These are phyloP conservation scores for Vulpes ferrilata DNA, from an alignment of 2,113 vertebrate species.

Conservation along the genomic window DNA sequence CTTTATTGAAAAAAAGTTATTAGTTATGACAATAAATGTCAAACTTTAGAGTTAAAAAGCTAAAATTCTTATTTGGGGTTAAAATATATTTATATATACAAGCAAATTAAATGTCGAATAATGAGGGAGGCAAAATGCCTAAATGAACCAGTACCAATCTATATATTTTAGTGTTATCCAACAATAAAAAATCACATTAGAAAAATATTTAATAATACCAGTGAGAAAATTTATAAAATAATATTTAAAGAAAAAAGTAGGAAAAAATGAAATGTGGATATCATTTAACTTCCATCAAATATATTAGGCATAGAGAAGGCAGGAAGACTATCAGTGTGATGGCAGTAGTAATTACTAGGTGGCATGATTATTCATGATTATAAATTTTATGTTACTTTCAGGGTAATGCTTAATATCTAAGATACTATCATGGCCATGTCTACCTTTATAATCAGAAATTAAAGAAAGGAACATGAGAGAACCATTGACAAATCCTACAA, in stretches of 20 bases:
- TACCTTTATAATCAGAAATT: conserved; percentile 35
- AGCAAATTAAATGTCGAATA: background rate
- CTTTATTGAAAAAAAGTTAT: background rate
- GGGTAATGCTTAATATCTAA: background rate
- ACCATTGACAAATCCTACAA: background rate
- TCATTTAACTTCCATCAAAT: conserved; percentile 21
- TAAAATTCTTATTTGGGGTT: conserved; percentile 17
- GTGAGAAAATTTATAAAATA: background rate
- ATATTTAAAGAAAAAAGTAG: background rate
- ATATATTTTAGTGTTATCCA: background rate
- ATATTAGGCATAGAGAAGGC: background rate
- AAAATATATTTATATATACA: conserved; percentile 38
- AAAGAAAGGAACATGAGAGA: background rate
- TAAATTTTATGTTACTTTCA: conserved; percentile 50
- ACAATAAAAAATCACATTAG: background rate
- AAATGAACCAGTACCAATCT: background rate
- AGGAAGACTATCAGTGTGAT: background rate
- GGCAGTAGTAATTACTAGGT: background rate
- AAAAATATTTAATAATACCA: background rate
- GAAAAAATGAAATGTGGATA: background rate
- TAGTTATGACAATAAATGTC: background rate
- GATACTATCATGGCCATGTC: background rate
- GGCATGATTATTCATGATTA: background rate
- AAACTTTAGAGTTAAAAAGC: background rate
- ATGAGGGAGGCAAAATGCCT: background rate